phyloP scores from a whole-genome alignment of 1,140 invertebrate species.

The Hycleus phaleratus region DNA sequence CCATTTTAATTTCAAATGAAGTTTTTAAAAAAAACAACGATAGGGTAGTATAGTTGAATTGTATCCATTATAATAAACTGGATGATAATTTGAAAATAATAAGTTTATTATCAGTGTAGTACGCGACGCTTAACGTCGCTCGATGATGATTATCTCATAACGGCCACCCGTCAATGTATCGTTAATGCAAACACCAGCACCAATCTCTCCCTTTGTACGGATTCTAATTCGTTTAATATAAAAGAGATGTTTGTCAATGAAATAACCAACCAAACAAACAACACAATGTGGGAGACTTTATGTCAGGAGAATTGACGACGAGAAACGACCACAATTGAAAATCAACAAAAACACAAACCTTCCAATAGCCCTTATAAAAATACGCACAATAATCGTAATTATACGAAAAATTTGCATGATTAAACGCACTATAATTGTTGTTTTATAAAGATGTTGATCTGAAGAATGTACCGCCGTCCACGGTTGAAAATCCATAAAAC shows the following conservation, averaged over 20 bases:
- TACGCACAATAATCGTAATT: too few species aligned
- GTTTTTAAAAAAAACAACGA: conserved; percentile 2
- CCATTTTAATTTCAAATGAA: conserved; percentile 13
- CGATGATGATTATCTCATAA: conserved; percentile 24
- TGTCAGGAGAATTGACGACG: background rate
- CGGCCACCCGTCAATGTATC: conserved; percentile 18
- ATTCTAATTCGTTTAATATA: background rate
- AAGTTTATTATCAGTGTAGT: conserved; percentile 25
- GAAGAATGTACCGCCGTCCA: background rate
- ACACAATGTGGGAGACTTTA: background rate
- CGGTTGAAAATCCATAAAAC: conserved; percentile 18
- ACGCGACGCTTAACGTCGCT: conserved; percentile 22
- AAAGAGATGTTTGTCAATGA: background rate
- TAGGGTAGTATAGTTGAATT: too few species aligned
- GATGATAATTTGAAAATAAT: conserved; percentile 30
- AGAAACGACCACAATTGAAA: background rate
- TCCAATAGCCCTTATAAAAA: too few species aligned
- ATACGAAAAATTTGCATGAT: too few species aligned
- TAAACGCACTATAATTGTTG: too few species aligned
- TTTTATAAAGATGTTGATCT: too few species aligned
- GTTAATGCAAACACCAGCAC: conserved; percentile 22
- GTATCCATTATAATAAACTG: background rate
- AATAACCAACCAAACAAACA: background rate
- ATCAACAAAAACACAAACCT: too few species aligned
- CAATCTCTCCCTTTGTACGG: background rate